A percentile compares a stretch with the other conserved stretches of the same genome.
These are phyloP conservation scores for Gavialis gangeticus DNA, from an alignment of 2,113 vertebrate genomes.

Conservation along the genomic window DNA sequence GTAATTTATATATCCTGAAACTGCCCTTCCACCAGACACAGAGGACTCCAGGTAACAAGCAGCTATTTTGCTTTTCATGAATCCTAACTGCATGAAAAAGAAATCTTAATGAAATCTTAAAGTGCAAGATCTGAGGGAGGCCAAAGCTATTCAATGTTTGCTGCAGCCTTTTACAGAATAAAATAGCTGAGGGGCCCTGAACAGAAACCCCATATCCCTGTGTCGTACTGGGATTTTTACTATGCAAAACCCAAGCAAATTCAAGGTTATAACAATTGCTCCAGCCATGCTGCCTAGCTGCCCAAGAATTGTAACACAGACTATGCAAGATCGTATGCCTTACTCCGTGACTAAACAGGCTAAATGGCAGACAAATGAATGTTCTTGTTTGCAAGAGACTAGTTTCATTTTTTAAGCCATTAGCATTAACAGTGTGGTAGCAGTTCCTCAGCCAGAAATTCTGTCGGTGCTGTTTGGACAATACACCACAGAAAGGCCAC, in stretches of 20 bases:
- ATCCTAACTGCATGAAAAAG: not conserved
- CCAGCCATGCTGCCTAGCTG: not conserved
- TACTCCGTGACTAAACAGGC: fast-evolving
- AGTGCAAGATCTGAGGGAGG: not conserved
- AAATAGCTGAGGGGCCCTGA: not conserved
- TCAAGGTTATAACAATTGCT: not conserved
- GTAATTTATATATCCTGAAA: not conserved
- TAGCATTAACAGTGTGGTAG: not conserved
- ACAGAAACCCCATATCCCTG: not conserved
- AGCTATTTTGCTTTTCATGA: not conserved
- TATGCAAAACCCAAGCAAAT: not conserved
- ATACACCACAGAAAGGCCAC: not conserved
- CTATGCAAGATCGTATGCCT: fast-evolving
- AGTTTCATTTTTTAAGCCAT: not conserved
- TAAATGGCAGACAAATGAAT: not conserved
- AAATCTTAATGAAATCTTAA: not conserved
- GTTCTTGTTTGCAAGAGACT: conserved; percentile 13
- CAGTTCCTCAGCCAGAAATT: conserved; percentile 70
- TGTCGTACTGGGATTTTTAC: not conserved
- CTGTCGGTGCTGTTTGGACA: not conserved
- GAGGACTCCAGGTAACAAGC: not conserved
- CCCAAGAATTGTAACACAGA: not conserved
- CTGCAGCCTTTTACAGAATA: not conserved
- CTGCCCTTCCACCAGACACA: not conserved
- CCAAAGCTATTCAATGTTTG: not conserved